phyloP scores from a whole-genome alignment of 2,113 vertebrate genomes.

The Istiophorus platypterus region DNA sequence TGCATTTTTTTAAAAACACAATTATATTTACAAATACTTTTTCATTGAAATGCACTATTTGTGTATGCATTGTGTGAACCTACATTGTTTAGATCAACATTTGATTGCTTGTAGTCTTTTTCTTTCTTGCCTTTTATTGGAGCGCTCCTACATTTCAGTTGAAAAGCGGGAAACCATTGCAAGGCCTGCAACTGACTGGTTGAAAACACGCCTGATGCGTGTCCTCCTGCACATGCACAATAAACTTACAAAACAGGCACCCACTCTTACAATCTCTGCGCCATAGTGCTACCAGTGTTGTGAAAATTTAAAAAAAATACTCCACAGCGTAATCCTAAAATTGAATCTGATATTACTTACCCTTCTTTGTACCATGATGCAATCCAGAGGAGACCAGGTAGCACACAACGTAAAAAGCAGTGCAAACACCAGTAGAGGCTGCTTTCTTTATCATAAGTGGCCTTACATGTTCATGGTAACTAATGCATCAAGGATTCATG shows the following conservation, averaged over 20 bases:
- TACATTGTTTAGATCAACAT: background rate
- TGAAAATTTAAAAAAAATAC: no score
- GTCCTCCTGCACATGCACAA: background rate
- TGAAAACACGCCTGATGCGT: background rate
- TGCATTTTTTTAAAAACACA: no score
- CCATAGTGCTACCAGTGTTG: no score
- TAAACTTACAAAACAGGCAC: background rate
- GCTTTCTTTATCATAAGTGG: background rate
- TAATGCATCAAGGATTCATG: background rate
- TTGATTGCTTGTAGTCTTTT: background rate
- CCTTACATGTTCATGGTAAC: no score
- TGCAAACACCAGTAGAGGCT: background rate
- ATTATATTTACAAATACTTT: background rate
- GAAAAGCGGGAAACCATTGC: background rate
- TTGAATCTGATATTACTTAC: background rate
- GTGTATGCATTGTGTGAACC: no score
- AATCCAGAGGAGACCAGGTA: background rate
- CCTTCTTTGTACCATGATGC: background rate
- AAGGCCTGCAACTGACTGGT: no score
- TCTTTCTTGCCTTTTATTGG: background rate
- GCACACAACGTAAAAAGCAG: background rate
- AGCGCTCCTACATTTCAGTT: background rate
- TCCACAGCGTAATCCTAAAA: background rate
- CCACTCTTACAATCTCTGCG: background rate
- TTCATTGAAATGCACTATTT: background rate